Percentiles rank a stretch among this genome's conserved stretches.
Conservation (phyloP, 2,113 vertebrate genomes). For the Camelus dromedarius region DNA sequence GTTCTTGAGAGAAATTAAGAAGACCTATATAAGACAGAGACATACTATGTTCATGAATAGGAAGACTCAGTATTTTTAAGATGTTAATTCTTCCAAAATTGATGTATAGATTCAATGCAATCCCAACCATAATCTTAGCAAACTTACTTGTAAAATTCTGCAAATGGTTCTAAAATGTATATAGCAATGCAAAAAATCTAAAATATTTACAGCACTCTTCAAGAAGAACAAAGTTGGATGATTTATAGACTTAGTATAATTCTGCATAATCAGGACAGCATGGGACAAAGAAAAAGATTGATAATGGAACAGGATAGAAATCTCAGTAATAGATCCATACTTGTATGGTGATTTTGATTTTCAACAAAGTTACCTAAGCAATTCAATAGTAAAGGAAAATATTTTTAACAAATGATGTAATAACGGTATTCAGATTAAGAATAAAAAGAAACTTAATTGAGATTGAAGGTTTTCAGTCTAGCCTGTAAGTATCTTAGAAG, state of each 20-base stretch:
- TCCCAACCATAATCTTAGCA: not conserved
- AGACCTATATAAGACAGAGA: not conserved
- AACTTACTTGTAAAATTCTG: not conserved
- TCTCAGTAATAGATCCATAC: not conserved
- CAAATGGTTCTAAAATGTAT: not conserved
- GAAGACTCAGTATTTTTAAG: not conserved
- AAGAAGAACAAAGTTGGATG: not conserved
- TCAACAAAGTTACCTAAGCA: not conserved
- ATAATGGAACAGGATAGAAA: not conserved
- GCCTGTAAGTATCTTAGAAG: not conserved
- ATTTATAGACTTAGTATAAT: not conserved
- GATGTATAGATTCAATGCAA: not conserved
- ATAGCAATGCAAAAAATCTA: not conserved
- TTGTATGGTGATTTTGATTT: not conserved
- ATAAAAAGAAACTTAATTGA: not conserved
- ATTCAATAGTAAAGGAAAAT: not conserved
- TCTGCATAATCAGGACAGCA: not conserved
- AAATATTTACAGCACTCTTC: conserved; percentile 5
- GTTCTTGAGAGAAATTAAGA: not conserved
- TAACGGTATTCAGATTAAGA: not conserved
- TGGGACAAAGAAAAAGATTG: not conserved
- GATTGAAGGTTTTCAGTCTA: not conserved
- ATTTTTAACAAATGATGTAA: not conserved
- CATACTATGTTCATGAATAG: not conserved
- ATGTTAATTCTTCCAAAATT: not conserved